Evolutionary conservation across 2,888 invertebrate species (phyloP).

Genomic region (Cepaea hortensis): DNA sequence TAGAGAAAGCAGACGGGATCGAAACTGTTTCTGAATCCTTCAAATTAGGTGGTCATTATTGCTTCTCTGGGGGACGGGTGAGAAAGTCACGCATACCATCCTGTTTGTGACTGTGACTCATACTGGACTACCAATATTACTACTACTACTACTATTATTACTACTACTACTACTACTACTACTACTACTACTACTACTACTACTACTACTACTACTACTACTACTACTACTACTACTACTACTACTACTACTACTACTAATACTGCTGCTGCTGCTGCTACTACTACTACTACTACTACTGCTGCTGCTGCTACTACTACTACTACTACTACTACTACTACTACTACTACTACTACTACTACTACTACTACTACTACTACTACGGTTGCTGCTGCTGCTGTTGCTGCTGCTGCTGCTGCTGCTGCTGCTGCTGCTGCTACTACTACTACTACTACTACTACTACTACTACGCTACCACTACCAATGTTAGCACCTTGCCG

Average conservation of each 20-base stretch:
- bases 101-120: background rate
- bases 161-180: conserved; percentile 46
- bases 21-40: no score
- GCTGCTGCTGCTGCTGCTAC: conserved; percentile 38
- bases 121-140: conserved; percentile 29
- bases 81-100: no score
- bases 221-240: conserved; percentile 42
- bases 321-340: conserved; percentile 40
- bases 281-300: conserved; percentile 40
- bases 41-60: no score
- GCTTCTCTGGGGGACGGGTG: no score
- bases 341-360: conserved; percentile 44
- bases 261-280: conserved; percentile 43
- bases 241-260: background rate
- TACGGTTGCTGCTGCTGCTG: conserved; percentile 18
- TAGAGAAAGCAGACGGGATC: no score
- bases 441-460: conserved; percentile 42
- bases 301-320: conserved; percentile 41
- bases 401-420: conserved; percentile 25
- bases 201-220: conserved; percentile 41
- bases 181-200: conserved; percentile 45
- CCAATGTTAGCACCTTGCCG: no score
- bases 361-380: conserved; percentile 45
- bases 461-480: conserved; percentile 23
- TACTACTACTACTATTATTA: conserved; percentile 41